phyloP scores from a whole-genome alignment of 2,888 invertebrate species.

The Podabrus alpinus region DNA sequence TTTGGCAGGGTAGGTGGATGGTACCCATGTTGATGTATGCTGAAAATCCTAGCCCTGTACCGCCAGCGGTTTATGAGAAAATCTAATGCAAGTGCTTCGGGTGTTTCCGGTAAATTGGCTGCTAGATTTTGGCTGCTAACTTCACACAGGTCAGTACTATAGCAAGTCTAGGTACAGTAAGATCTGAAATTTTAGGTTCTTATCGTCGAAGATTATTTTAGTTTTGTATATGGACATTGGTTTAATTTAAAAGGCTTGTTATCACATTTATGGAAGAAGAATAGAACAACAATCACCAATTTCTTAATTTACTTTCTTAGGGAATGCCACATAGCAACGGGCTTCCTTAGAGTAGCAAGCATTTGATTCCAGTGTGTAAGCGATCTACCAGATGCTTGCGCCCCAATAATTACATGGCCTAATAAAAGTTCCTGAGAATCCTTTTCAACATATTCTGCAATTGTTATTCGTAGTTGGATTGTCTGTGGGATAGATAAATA shows the following conservation, averaged over 20 bases:
- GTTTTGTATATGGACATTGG: background rate
- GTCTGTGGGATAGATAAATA: slow-evolving; percentile 58
- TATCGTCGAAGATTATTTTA: background rate
- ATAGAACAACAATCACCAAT: slow-evolving; percentile 30
- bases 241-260: slow-evolving; percentile 43
- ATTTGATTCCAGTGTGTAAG: slow-evolving; percentile 84
- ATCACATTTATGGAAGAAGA: slow-evolving; percentile 52
- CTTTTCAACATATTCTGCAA: slow-evolving; percentile 58
- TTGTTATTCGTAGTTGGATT: slow-evolving; percentile 74
- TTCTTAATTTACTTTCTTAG: slow-evolving; percentile 58
- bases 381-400: slow-evolving; percentile 72
- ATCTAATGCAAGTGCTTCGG: too few species aligned
- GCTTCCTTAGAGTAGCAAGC: slow-evolving; percentile 77
- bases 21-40: too few species aligned
- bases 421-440: slow-evolving; percentile 66
- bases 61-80: too few species aligned
- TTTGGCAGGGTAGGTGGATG: too few species aligned
- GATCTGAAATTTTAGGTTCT: too few species aligned
- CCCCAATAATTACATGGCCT: slow-evolving; percentile 80
- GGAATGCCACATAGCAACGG: slow-evolving; percentile 85
- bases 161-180: too few species aligned
- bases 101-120: too few species aligned
- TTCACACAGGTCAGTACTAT: too few species aligned
- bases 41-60: too few species aligned
- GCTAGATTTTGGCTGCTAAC: too few species aligned